phyloP scores from a whole-genome alignment of 2,888 invertebrate species.

The Melinopterus prodromus region DNA sequence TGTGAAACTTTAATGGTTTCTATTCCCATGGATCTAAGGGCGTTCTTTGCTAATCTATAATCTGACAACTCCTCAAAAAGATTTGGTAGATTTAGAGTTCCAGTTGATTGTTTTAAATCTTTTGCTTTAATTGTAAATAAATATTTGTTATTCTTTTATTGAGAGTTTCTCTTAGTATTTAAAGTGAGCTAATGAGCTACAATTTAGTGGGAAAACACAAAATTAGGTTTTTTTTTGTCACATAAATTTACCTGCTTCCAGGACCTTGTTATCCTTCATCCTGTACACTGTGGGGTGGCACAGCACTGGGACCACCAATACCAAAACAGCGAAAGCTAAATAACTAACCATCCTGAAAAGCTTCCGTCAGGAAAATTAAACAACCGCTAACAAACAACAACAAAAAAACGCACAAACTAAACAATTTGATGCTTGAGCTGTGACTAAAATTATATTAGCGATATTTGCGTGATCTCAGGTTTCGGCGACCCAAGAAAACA shows the following conservation, averaged over 20 bases:
- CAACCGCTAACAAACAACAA: not conserved
- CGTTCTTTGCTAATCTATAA: too few relatives aligned
- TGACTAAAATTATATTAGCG: slow-evolving; percentile 15
- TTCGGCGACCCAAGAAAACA: not conserved
- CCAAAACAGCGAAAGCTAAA: slow-evolving; percentile 6
- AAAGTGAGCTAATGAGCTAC: too few relatives aligned
- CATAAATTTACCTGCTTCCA: slow-evolving; percentile 61
- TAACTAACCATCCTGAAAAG: not conserved
- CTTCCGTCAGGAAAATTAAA: not conserved
- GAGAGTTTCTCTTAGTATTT: too few relatives aligned
- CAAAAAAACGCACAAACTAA: not conserved
- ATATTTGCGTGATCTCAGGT: slow-evolving; percentile 21
- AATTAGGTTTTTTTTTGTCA: too few relatives aligned
- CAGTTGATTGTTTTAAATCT: too few relatives aligned
- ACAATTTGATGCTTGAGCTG: not conserved
- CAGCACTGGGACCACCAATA: slow-evolving; percentile 25
- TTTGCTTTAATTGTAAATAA: too few relatives aligned
- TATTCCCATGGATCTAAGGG: too few relatives aligned
- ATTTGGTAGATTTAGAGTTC: too few relatives aligned
- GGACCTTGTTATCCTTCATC: slow-evolving; percentile 61
- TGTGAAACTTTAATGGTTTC: too few relatives aligned
- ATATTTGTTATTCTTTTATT: too few relatives aligned
- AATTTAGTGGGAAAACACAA: too few relatives aligned
- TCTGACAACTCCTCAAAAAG: too few relatives aligned
- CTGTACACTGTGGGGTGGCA: slow-evolving; percentile 61